Evolutionary conservation across 53 echinoderm and acorn worm species (phyloP).

Genomic region (Pentamera pediparva): DNA sequence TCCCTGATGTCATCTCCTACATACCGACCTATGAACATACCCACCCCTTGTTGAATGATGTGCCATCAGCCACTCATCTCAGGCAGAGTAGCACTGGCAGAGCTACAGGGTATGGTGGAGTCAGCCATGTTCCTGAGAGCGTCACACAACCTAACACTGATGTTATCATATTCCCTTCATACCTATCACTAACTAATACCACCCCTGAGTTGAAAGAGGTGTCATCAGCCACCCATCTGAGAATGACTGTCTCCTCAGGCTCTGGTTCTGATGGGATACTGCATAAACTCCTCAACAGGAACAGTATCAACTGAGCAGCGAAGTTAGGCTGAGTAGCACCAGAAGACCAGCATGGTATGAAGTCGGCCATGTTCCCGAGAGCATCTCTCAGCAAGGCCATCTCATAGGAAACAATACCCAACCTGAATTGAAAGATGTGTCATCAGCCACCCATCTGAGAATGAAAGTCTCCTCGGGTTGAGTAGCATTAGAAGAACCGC

Average conservation of each 20-base stretch:
- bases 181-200: slow-evolving; percentile 8
- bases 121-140: slow-evolving; percentile 88
- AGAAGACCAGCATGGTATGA: slow-evolving; percentile 96
- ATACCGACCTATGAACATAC: too few species aligned
- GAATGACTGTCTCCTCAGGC: slow-evolving; percentile 87
- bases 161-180: too few species aligned
- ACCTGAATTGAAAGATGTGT: slow-evolving; percentile 81
- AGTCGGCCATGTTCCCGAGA: slow-evolving; percentile 85
- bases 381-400: slow-evolving; percentile 82
- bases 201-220: slow-evolving; percentile 82
- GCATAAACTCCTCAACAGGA: too few species aligned
- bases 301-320: too few species aligned
- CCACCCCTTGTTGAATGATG: slow-evolving; percentile 81
- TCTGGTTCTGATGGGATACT: too few species aligned
- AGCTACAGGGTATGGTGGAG: slow-evolving; percentile 77
- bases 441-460: slow-evolving; percentile 89
- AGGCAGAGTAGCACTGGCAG: slow-evolving; percentile 45
- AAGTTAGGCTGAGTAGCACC: too few species aligned
- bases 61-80: slow-evolving; percentile 96
- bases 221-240: slow-evolving; percentile 92
- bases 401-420: too few species aligned
- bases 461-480: slow-evolving; percentile 85
- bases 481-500: slow-evolving; percentile 48
- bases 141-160: slow-evolving; percentile 76
- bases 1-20: too few species aligned